Conservation (phyloP, 1,140 invertebrate genomes). For the Andricus grossulariae region DNA sequence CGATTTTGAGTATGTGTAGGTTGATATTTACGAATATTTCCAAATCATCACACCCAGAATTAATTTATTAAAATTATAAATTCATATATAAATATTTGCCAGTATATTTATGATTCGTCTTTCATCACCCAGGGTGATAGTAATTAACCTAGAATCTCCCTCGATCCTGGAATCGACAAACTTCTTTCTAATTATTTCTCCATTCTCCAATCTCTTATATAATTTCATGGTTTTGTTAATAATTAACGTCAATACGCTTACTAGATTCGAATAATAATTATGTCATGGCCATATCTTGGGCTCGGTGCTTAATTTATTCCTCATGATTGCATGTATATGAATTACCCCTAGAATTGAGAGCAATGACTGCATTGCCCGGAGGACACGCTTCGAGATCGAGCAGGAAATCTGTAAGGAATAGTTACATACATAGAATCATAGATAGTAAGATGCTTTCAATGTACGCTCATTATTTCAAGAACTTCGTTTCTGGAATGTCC, state of each 20-base stretch:
- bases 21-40: too few species aligned
- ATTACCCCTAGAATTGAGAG: constrained; percentile 18
- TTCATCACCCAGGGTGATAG: too few species aligned
- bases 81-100: too few species aligned
- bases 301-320: constrained; percentile 1
- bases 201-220: background rate
- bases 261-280: background rate
- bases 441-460: constrained; percentile 8
- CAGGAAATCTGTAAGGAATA: constrained; percentile 27
- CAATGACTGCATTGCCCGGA: constrained; percentile 24
- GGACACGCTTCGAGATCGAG: constrained; percentile 16
- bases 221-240: background rate
- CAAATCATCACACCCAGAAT: too few species aligned
- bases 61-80: too few species aligned
- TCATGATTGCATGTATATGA: constrained; percentile 19
- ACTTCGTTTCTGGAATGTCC: constrained; percentile 18
- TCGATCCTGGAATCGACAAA: too few species aligned
- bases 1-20: too few species aligned
- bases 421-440: background rate
- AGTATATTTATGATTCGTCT: too few species aligned
- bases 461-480: constrained; percentile 27
- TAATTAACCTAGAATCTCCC: too few species aligned
- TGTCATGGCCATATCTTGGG: background rate
- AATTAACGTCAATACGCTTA: background rate
- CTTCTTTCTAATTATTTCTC: too few species aligned